phyloP scores from a whole-genome alignment of 2,113 vertebrate species.

The Pan paniscus region DNA sequence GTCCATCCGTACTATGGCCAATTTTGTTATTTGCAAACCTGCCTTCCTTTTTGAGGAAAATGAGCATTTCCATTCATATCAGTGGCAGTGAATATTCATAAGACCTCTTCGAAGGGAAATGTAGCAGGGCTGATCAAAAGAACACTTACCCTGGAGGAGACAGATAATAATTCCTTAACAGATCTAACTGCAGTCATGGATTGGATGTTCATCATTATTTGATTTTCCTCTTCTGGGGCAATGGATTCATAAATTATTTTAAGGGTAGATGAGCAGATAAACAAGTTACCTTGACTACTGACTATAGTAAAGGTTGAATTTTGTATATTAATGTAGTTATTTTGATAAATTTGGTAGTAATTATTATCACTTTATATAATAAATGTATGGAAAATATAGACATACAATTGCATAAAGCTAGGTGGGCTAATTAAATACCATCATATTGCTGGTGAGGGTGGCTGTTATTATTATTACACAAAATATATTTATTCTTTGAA shows the following conservation, averaged over 20 bases:
- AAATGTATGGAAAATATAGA: neutral
- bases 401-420: neutral
- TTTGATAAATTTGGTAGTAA: constrained; percentile 20
- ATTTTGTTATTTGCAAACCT: neutral
- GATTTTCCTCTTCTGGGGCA: neutral
- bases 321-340: neutral
- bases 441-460: constrained; percentile 15
- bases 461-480: constrained; percentile 24
- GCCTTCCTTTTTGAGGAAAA: neutral
- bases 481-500: constrained; percentile 29
- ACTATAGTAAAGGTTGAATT: neutral
- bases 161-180: neutral
- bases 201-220: neutral
- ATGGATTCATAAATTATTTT: neutral
- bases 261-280: neutral
- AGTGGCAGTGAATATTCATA: neutral
- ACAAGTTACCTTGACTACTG: neutral
- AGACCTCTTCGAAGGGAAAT: neutral
- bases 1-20: neutral
- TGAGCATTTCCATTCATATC: neutral
- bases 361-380: neutral
- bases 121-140: neutral
- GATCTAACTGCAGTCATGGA: neutral
- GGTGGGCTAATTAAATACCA: constrained; percentile 17
- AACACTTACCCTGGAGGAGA: neutral